Conservation (phyloP, 2,113 vertebrate species). For the Gnathonemus echidnorhynchus region DNA sequence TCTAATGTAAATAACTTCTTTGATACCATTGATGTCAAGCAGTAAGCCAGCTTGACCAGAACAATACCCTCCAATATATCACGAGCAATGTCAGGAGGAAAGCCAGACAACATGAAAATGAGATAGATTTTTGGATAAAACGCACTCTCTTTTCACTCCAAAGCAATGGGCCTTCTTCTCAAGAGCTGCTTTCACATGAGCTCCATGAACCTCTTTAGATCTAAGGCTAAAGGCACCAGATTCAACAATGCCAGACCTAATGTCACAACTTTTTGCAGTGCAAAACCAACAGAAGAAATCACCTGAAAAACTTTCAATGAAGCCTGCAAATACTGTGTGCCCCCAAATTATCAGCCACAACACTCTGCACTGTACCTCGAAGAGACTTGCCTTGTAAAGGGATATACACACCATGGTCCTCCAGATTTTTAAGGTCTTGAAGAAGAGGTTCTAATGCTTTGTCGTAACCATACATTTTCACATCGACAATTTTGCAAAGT, state of each 20-base stretch:
- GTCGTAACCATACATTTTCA: neutral
- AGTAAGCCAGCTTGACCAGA: neutral
- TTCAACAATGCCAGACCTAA: neutral
- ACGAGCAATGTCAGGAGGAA: neutral
- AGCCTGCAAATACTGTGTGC: neutral
- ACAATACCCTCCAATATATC: constrained; percentile 4
- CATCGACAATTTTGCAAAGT: neutral
- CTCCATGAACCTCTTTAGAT: neutral
- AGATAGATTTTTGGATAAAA: neutral
- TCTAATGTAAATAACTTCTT: neutral
- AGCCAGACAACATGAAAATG: neutral
- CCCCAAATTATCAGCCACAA: neutral
- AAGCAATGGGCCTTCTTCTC: neutral
- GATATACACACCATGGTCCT: neutral
- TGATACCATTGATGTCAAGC: neutral
- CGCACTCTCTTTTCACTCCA: constrained; percentile 3
- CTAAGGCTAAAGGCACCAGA: constrained; percentile 3
- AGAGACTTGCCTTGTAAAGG: neutral
- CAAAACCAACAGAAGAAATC: neutral
- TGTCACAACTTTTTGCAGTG: neutral
- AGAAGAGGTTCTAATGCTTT: neutral
- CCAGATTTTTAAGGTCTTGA: neutral
- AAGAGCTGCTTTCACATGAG: neutral
- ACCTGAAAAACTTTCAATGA: neutral
- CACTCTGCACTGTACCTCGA: constrained; percentile 4